phyloP scores from a whole-genome alignment of 2,888 invertebrate genomes.

The Candidula unifasciata region DNA sequence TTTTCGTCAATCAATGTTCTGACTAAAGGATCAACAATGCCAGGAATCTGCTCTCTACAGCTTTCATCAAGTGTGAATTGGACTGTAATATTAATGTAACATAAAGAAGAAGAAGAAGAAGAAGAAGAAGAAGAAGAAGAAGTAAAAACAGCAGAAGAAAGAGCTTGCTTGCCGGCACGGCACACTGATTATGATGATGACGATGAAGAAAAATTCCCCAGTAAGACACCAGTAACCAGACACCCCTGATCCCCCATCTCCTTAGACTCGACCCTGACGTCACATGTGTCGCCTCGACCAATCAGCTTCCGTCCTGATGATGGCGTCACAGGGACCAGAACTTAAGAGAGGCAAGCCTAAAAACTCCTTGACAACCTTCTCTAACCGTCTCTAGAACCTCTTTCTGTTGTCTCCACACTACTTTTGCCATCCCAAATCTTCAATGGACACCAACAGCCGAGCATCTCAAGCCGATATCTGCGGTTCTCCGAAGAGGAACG shows the following conservation, averaged over 20 bases:
- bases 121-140: too few relatives aligned
- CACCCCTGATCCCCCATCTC: not conserved
- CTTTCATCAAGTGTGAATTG: too few relatives aligned
- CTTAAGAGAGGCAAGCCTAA: constrained; percentile 18
- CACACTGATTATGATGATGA: not conserved
- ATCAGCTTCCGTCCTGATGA: constrained; percentile 22
- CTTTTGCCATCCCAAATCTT: not conserved
- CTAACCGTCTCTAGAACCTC: constrained; percentile 1
- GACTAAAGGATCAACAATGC: too few relatives aligned
- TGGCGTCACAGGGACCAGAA: constrained; percentile 3
- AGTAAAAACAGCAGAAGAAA: too few relatives aligned
- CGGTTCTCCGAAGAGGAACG: not conserved
- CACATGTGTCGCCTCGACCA: constrained; percentile 26
- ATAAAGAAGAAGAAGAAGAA: too few relatives aligned
- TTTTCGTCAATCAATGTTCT: too few relatives aligned
- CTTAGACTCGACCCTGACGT: constrained; percentile 28
- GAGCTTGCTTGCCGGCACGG: not conserved
- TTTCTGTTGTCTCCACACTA: not conserved
- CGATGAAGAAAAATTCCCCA: not conserved
- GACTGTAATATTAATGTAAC: too few relatives aligned
- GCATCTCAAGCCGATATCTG: not conserved
- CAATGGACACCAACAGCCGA: not conserved
- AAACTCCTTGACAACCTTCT: not conserved
- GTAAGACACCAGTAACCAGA: not conserved
- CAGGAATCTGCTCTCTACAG: too few relatives aligned